Conservation (phyloP, 2,888 invertebrate genomes). For the Halictus quadricinctus region DNA sequence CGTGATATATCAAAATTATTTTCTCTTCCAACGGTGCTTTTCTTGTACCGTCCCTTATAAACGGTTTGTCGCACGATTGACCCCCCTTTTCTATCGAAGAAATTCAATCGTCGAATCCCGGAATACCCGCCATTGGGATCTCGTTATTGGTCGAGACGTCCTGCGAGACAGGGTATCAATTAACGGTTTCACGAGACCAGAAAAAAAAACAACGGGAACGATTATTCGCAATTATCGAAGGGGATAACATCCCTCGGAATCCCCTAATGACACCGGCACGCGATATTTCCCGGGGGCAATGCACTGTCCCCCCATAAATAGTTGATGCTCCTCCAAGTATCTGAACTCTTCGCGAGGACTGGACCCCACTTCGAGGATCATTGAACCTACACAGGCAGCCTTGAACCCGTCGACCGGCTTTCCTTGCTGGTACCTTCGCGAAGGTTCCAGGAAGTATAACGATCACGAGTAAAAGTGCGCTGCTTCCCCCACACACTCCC, state of each 20-base stretch:
- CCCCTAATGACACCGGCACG: conserved; percentile 37
- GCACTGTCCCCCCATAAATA: conserved; percentile 58
- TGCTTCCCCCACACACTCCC: neutral
- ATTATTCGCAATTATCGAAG: conserved; percentile 38
- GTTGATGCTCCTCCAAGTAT: conserved; percentile 57
- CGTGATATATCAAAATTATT: conserved; percentile 1
- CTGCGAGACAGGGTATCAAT: neutral
- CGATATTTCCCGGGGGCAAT: conserved; percentile 38
- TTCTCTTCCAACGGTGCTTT: neutral
- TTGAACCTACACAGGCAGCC: conserved; percentile 69
- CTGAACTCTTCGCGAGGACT: conserved; percentile 46
- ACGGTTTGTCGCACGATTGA: neutral
- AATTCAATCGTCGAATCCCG: neutral
- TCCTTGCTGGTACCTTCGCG: conserved; percentile 68
- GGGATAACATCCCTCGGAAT: neutral
- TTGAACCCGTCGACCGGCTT: conserved; percentile 72
- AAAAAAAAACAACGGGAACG: neutral
- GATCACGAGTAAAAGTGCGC: conserved; percentile 61
- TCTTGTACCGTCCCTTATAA: neutral
- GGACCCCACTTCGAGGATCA: conserved; percentile 63
- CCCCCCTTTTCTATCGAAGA: neutral
- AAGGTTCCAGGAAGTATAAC: conserved; percentile 72
- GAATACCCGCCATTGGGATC: neutral
- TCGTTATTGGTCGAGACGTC: neutral
- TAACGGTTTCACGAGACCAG: neutral